Base-by-base conservation (phyloP, 1,140 invertebrate species). In the Trachelipus rathkii region DNA sequence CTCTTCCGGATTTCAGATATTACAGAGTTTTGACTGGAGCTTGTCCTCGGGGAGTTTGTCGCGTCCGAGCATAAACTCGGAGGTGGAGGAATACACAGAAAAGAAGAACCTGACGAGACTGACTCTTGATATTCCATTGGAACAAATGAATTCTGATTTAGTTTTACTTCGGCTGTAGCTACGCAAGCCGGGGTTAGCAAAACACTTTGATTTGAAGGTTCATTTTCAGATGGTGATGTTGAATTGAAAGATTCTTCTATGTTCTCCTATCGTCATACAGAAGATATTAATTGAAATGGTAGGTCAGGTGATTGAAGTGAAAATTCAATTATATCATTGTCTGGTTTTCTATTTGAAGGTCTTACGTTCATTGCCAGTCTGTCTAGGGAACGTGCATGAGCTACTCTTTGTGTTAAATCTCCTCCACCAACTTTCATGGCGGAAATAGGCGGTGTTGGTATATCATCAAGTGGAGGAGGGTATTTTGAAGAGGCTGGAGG, bases 201-300 rank as follows among this genome's bases (percentile, higher is more conserved):
- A 60, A 60, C 50, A 8, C 50, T 60, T 8, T 60, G 50, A 13
- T 60, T 19, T 15, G 50, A 60, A 15, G 1, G 50, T 60, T 60
- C 50, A 13, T 15, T 4, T 60, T 60, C 11, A 60, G 50, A 60
- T 60, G 50, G 50, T 19, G 50, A 15, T 8, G 50, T 4, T 60
- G 50, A 60, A 60, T 60, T 60, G 19, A 19, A 60, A 60, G 50
- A 60, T 15, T 60, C 50, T 15, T 60, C 50, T 60, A 60, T 15
- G 19, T 60, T 60, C 50, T 60, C 50, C 50, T 60, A 60, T 19
- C 50, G 50, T 60, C 50, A 60, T 60, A 60, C 50, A 13, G 50
- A 15, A 13, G 50, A 60, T 15, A 60, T 60, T 60, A 60, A 60
- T 19, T 60, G 50, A 60, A 60, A 60, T 3, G 50, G 50, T 15